phyloP scores from a whole-genome alignment of 2,888 invertebrate genomes.

The Leucoma salicis region DNA sequence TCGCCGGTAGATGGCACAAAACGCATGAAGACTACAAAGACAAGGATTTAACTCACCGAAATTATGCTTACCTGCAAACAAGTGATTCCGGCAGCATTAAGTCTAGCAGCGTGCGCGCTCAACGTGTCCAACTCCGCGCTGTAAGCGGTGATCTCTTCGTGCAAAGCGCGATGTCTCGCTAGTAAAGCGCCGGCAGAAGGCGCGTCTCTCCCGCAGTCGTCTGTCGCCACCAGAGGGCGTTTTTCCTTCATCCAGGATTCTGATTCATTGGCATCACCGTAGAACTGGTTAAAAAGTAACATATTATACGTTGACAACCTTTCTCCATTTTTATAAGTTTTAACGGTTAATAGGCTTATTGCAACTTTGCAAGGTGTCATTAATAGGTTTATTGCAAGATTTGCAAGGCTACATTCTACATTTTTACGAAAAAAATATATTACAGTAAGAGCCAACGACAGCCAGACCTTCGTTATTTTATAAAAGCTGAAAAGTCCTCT shows the following conservation, averaged over 20 bases:
- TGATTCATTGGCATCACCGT: conserved; percentile 98
- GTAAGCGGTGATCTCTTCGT: conserved; percentile 95
- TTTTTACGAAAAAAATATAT: too few relatives aligned
- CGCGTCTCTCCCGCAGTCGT: conserved; percentile 96
- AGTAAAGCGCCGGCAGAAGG: conserved; percentile 94
- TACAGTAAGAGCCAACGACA: too few relatives aligned
- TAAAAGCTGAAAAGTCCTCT: too few relatives aligned
- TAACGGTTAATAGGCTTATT: too few relatives aligned
- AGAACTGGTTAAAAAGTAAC: conserved; percentile 84
- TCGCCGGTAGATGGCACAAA: too few relatives aligned
- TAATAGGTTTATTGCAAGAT: too few relatives aligned
- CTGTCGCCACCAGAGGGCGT: conserved; percentile 93
- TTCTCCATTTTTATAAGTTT: too few relatives aligned
- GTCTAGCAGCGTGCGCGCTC: conserved; percentile 88
- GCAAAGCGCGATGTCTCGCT: conserved; percentile 92
- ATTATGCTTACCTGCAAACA: conserved; percentile 43
- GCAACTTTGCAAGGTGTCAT: too few relatives aligned
- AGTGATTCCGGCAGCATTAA: conserved; percentile 88
- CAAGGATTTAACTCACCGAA: too few relatives aligned
- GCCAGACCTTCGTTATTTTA: too few relatives aligned
- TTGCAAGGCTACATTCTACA: too few relatives aligned
- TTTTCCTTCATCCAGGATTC: conserved; percentile 99
- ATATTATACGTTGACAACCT: too few relatives aligned
- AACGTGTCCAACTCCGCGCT: conserved; percentile 92
- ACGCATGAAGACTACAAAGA: not conserved